Evolutionary conservation across 1,140 invertebrate genomes (phyloP), one percentile per base, ranked within the genome.

Genomic region (Rhagoletis zephyria): DNA sequence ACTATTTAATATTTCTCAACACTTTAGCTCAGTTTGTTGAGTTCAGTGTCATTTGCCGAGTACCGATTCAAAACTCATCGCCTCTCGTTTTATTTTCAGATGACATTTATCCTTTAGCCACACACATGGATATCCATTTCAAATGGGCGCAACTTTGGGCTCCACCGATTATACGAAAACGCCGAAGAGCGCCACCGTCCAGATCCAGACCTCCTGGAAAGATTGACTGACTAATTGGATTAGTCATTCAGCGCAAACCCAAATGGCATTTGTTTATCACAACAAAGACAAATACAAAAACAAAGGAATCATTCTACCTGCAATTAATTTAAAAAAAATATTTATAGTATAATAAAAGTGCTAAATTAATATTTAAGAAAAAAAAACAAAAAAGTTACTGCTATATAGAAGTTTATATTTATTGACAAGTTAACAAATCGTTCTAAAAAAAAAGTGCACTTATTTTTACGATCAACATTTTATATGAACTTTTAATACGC

Each of bases 131-230:
- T 86, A 81, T 61, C 85, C 70, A 85, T 74, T 51, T 87, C 30
- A 74, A 42, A 59, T 45, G n/a, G 67, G 19, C 67, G 81, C 86
- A 74, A 85, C 61, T 40, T 63, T 65, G 86, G 87, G 56, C 86
- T 87, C 67, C 86, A 70, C 77, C 85, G 85, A 88, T 88, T 51
- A 87, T 67, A 63, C 64, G 74, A 61, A 87, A 87, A 88, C 87
- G 87, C 51, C 87, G 70, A 87, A 77, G 87, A 64, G 87, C 70
- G 48, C 87, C 87, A 70, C 87, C 87, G 61, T 65, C 56, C 51
- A 88, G 87, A 45, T 86, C 87, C 42, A 81, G 87, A 88, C 87
- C 87, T 77, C 87, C 87, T 19, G 87, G 87, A 88, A 85, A 74
- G 30, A 65, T 81, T 81, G 74, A 81, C 10, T 81, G 56, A n/a